Evolutionary conservation across 2,888 invertebrate species (phyloP).

Genomic region (Teinopalpus imperialis): DNA sequence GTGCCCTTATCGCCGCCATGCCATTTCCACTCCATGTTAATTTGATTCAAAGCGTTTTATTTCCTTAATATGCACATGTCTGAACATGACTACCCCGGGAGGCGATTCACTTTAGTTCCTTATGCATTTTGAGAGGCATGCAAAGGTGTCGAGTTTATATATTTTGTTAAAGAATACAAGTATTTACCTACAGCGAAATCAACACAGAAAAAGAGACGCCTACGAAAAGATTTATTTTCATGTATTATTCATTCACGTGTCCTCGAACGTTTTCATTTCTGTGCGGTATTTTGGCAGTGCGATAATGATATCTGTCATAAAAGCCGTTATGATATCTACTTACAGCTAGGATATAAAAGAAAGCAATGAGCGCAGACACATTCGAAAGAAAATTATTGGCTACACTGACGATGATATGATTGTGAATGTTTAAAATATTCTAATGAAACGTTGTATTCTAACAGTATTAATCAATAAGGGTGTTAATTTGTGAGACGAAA

Average conservation of each 20-base stretch:
- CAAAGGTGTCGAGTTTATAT: constrained; percentile 6
- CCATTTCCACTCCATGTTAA: constrained; percentile 62
- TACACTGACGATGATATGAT: too few species aligned
- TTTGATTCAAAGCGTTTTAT: constrained; percentile 61
- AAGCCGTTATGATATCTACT: constrained; percentile 39
- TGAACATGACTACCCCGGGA: constrained; percentile 4
- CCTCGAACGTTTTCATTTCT: constrained; percentile 71
- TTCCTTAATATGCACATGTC: constrained; percentile 34
- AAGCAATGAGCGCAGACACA: constrained; percentile 3
- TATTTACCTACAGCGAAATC: constrained; percentile 63
- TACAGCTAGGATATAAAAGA: constrained; percentile 18
- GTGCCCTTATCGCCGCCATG: constrained; percentile 57
- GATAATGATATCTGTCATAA: constrained; percentile 70
- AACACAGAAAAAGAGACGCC: constrained; percentile 56
- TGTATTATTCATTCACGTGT: constrained; percentile 76
- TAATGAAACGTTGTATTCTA: too few species aligned
- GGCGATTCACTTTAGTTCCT: background rate
- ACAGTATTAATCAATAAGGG: too few species aligned
- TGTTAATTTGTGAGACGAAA: too few species aligned
- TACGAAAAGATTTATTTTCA: constrained; percentile 73
- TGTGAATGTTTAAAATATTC: too few species aligned
- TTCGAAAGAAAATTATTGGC: background rate
- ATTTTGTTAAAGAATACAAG: constrained; percentile 37
- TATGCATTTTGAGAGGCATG: background rate
- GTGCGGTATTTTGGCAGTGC: constrained; percentile 63